These are phyloP conservation scores for Drosophila nigromelanica DNA, from an alignment of 1,140 invertebrate species.

Conservation along the genomic window DNA sequence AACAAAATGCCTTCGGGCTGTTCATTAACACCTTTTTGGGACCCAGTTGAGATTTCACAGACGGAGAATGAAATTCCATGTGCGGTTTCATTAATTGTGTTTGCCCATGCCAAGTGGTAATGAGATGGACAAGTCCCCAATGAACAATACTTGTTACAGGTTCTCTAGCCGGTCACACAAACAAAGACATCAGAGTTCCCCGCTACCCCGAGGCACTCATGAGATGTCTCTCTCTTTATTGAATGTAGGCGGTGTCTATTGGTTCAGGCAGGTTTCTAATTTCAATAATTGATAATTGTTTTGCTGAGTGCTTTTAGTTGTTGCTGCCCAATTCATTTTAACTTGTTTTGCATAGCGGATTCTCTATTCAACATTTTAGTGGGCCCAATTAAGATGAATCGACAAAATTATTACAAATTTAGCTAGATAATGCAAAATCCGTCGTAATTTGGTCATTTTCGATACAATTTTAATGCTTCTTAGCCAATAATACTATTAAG, in stretches of 20 bases:
- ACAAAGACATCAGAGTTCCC: slow-evolving; percentile 40
- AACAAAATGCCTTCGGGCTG: slow-evolving; percentile 72
- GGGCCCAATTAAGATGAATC: slow-evolving; percentile 3
- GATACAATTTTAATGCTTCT: no score
- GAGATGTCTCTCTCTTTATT: slow-evolving; percentile 2
- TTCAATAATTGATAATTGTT: slow-evolving; percentile 73
- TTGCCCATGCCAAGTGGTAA: slow-evolving; percentile 66
- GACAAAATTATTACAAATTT: not conserved
- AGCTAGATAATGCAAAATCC: no score
- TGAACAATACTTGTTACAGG: slow-evolving; percentile 62
- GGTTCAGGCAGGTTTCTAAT: slow-evolving; percentile 62
- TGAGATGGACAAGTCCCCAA: slow-evolving; percentile 49
- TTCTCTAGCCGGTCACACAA: slow-evolving; percentile 44
- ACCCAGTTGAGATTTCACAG: slow-evolving; percentile 62
- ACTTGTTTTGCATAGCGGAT: slow-evolving; percentile 23
- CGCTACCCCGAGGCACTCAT: not conserved
- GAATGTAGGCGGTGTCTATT: slow-evolving; percentile 60
- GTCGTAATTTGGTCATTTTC: no score
- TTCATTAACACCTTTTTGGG: slow-evolving; percentile 77
- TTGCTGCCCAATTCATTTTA: slow-evolving; percentile 33
- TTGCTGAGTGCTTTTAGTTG: slow-evolving; percentile 60
- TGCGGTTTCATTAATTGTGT: slow-evolving; percentile 80
- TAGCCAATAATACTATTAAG: no score
- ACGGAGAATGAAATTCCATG: slow-evolving; percentile 63
- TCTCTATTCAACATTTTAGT: slow-evolving; percentile 1